Evolutionary conservation across 2,797 vertebrate genomes (phyloP), one percentile per base, ranked within the genome.

Genomic region (Mus minutoides): DNA sequence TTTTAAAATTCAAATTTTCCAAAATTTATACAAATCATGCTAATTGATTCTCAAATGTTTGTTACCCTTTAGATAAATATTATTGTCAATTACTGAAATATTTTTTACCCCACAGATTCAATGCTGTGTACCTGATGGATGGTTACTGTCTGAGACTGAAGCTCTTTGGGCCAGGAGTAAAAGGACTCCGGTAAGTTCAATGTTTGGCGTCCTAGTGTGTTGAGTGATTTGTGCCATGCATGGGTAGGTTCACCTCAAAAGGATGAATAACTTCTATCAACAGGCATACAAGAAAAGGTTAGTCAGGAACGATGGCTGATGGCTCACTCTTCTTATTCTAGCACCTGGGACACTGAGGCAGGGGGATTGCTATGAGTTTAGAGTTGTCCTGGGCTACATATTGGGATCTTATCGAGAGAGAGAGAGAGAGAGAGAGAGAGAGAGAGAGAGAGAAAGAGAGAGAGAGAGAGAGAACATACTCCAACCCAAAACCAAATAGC

Each of bases 61-160:
- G 6, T 24, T 19, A 49, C 12, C 2, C 40, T 69, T 49, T 69
- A 24, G 21, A 49, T 16, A 69, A 86, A 52, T 43, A n/a, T 67
- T 24, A 67, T 85, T 67, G 31, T 6, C 49, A 10, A 19, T 69
- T 52, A 85, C 3, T 69, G 24, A 69, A 26, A 22, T 1, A 19
- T 90, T 85, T 90, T 85, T 69, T 12, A 16, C 29, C 40, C 29
- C 9, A 19, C 31, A 96, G 96, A 37, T 21, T 21, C 52, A 29
- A 0, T 19, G 10, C 3, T 6, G 11, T 11, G 12, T 8, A 3
- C n/a, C 22, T 54, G 22, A 14, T 21, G 19, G 22, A 19, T 11
- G 22, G 22, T 52, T 46, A 16, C 0, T 69, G 22, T 3, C 26
- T 26, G 2, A 4, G 1, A 21, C 9, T 2, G 75, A 56, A 6